These are phyloP conservation scores for Zosterops pallidus DNA, from an alignment of 2,113 vertebrate species.

Conservation along the genomic window DNA sequence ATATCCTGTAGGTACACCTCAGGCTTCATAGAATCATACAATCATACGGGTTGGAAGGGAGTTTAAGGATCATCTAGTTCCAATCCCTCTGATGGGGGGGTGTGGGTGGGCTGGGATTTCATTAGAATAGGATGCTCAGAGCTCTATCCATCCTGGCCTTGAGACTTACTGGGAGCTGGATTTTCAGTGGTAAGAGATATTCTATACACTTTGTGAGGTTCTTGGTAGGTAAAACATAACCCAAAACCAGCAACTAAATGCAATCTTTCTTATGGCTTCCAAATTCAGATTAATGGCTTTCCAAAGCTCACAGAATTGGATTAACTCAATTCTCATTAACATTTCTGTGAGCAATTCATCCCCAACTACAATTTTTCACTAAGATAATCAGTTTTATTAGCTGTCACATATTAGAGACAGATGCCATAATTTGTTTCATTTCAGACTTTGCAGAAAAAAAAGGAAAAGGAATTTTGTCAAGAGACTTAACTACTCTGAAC, in stretches of 20 bases:
- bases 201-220: neutral
- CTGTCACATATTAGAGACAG: neutral
- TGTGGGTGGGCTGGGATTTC: neutral
- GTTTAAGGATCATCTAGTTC: neutral
- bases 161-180: neutral
- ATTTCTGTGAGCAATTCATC: neutral
- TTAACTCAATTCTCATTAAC: neutral
- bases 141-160: neutral
- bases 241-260: accelerated
- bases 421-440: neutral
- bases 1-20: neutral
- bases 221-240: neutral
- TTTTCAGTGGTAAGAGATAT: neutral
- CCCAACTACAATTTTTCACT: neutral
- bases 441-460: neutral
- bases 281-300: neutral
- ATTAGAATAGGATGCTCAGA: accelerated
- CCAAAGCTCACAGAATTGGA: neutral
- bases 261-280: neutral
- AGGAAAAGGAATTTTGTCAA: neutral
- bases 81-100: too few species aligned
- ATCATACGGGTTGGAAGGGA: neutral
- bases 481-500: neutral
- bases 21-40: neutral
- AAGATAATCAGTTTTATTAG: neutral